phyloP scores from a whole-genome alignment of 2,888 invertebrate species.

The Orthosia gracilis region DNA sequence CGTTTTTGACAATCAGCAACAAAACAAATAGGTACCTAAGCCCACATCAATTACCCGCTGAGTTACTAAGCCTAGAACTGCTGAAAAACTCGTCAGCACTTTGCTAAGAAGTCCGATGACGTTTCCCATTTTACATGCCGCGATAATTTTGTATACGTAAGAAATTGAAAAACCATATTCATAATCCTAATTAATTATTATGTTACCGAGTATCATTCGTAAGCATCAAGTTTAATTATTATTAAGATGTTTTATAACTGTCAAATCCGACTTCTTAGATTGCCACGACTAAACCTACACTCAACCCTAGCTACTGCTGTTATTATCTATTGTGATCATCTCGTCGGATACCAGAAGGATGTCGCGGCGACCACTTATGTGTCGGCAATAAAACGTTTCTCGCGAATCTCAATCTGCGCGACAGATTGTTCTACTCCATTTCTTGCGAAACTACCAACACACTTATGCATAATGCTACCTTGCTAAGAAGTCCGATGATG shows the following conservation, averaged over 20 bases:
- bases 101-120: conserved; percentile 15
- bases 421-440: conserved; percentile 72
- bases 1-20: neutral
- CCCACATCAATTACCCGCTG: neutral
- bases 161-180: too few species aligned
- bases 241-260: too few species aligned
- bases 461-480: conserved; percentile 52
- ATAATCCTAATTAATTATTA: too few species aligned
- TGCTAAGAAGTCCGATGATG: too few species aligned
- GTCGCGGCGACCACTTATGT: conserved; percentile 67
- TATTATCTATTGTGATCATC: conserved; percentile 75
- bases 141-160: too few species aligned
- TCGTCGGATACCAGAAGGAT: conserved; percentile 64
- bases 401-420: conserved; percentile 69
- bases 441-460: conserved; percentile 41
- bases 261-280: too few species aligned
- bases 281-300: too few species aligned
- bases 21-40: neutral
- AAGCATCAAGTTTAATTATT: too few species aligned
- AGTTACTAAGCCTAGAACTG: neutral
- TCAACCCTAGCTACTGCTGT: conserved; percentile 30
- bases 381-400: conserved; percentile 67
- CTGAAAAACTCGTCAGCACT: conserved; percentile 57
- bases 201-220: too few species aligned
- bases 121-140: too few species aligned